These are phyloP conservation scores for Pegea sp. DNA, from an alignment of 23 tunicate genomes.

Conservation along the genomic window DNA sequence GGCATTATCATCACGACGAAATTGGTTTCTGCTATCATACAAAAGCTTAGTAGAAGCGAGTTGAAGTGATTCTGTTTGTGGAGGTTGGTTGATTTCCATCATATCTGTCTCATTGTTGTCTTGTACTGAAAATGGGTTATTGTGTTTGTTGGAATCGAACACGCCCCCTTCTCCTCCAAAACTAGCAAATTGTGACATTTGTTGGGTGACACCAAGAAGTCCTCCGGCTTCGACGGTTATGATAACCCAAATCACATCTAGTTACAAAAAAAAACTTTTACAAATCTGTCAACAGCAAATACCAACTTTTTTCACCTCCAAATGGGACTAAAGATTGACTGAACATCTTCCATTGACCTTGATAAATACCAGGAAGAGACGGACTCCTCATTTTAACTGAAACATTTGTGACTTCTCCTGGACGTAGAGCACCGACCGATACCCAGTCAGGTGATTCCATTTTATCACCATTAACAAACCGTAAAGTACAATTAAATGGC, in stretches of 20 bases:
- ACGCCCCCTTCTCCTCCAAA: too few relatives aligned
- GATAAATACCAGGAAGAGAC: slow-evolving; percentile 31
- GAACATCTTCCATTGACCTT: slow-evolving; percentile 86
- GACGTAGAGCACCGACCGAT: slow-evolving; percentile 17
- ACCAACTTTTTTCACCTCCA: slow-evolving; percentile 19
- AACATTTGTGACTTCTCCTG: slow-evolving; percentile 32
- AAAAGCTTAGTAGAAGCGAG: too few relatives aligned
- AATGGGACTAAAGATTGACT: slow-evolving; percentile 48
- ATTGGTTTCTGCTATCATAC: too few relatives aligned
- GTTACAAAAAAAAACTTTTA: not conserved
- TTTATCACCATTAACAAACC: slow-evolving; percentile 67
- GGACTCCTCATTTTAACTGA: slow-evolving; percentile 80
- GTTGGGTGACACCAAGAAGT: slow-evolving; percentile 49
- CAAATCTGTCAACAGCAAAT: not conserved
- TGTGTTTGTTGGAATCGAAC: not conserved
- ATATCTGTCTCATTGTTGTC: too few relatives aligned
- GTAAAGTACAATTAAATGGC: slow-evolving; percentile 78
- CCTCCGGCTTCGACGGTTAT: slow-evolving; percentile 70
- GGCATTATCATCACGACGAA: too few relatives aligned
- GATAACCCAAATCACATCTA: slow-evolving; percentile 87
- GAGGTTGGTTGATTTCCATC: too few relatives aligned
- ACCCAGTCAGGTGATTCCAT: slow-evolving; percentile 55
- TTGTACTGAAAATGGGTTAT: not conserved
- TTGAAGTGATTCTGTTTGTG: too few relatives aligned
- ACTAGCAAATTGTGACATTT: slow-evolving; percentile 36